phyloP scores from a whole-genome alignment of 2,113 vertebrate genomes.

The Malurus elegans region DNA sequence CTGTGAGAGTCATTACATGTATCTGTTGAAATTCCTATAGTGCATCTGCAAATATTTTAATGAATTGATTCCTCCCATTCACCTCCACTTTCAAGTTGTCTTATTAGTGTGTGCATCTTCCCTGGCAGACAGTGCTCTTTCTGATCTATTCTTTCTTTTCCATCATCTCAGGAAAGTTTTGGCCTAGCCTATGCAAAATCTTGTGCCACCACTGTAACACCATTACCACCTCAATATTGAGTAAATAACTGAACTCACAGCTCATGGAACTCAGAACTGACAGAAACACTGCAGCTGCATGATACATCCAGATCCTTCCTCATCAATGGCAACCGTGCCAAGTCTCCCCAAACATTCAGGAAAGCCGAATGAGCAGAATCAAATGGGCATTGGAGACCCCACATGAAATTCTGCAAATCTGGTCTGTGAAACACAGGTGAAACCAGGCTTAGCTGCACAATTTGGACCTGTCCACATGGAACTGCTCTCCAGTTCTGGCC shows the following conservation, averaged over 20 bases:
- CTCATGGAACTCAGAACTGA: background rate
- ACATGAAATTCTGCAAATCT: background rate
- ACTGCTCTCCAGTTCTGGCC: background rate
- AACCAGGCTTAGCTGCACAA: fast-evolving
- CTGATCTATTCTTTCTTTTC: background rate
- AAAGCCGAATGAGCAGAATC: background rate
- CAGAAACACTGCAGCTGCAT: background rate
- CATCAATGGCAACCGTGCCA: background rate
- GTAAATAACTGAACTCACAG: background rate
- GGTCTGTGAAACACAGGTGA: background rate
- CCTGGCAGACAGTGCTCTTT: fast-evolving
- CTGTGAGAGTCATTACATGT: background rate
- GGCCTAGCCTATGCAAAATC: background rate
- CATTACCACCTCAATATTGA: background rate
- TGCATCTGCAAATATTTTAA: background rate
- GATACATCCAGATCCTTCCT: background rate
- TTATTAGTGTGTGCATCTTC: background rate
- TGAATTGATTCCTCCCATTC: background rate
- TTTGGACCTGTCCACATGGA: background rate
- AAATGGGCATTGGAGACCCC: background rate
- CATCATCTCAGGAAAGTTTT: background rate
- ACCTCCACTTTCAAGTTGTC: background rate
- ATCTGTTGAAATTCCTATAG: background rate
- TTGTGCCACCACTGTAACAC: background rate
- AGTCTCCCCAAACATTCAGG: background rate